phyloP scores from a whole-genome alignment of 2,113 vertebrate genomes.

The Reinhardtius hippoglossoides region DNA sequence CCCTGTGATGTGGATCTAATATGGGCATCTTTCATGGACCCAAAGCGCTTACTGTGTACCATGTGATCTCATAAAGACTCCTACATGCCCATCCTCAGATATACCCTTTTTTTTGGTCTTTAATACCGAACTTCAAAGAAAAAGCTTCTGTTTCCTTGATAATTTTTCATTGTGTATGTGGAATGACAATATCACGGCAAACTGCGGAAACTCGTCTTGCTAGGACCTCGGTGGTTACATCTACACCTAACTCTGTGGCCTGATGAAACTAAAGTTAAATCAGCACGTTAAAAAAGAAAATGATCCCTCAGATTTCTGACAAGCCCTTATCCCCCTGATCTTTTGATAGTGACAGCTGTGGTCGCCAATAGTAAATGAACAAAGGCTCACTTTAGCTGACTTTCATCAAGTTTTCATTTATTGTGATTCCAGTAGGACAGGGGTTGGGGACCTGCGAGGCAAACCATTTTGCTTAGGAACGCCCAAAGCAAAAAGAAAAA shows the following conservation, averaged over 20 bases:
- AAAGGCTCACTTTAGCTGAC: conserved; percentile 67
- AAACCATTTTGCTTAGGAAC: conserved; percentile 61
- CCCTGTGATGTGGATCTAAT: conserved; percentile 83
- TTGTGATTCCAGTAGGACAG: conserved; percentile 72
- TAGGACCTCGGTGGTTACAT: conserved; percentile 55
- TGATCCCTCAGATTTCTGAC: conserved; percentile 62
- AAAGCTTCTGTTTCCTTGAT: conserved; percentile 77
- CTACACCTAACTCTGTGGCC: conserved; percentile 54
- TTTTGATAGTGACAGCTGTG: conserved; percentile 66
- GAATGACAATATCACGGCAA: conserved; percentile 53
- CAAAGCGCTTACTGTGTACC: conserved; percentile 72
- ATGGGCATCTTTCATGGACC: conserved; percentile 80
- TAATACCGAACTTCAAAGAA: conserved; percentile 79
- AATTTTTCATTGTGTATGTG: conserved; percentile 74
- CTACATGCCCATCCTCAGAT: conserved; percentile 75
- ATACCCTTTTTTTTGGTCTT: conserved; percentile 67
- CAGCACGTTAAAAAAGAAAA: conserved; percentile 47
- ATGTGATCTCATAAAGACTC: conserved; percentile 83
- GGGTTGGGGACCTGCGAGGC: conserved; percentile 52
- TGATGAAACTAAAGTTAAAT: conserved; percentile 67
- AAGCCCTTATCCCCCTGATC: conserved; percentile 59
- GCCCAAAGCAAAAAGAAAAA: conserved; percentile 44
- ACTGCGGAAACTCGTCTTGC: conserved; percentile 61
- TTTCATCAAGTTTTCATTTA: conserved; percentile 78
- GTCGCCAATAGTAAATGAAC: conserved; percentile 61